phyloP scores from a whole-genome alignment of 2,113 vertebrate species.

The Lepisosteus oculatus region DNA sequence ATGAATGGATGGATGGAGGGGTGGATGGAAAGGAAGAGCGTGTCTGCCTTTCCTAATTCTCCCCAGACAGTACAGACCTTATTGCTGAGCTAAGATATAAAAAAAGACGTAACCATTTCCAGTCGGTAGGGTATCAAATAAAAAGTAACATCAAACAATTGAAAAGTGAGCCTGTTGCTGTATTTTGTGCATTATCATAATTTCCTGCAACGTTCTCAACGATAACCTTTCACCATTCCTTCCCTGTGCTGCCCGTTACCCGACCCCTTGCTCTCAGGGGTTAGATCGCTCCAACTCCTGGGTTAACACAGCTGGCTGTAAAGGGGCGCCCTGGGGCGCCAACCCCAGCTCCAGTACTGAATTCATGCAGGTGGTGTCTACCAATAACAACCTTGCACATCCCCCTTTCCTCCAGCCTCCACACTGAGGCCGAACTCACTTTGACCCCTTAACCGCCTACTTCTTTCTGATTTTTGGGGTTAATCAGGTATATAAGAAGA shows the following conservation, averaged over 20 bases:
- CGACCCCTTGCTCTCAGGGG: conserved; percentile 78
- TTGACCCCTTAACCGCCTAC: conserved; percentile 34
- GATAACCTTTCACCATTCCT: conserved; percentile 74
- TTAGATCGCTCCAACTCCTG: conserved; percentile 99
- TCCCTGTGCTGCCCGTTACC: conserved; percentile 83
- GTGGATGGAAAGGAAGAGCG: too few species aligned
- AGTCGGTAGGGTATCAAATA: too few species aligned
- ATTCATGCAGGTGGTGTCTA: conserved; percentile 92
- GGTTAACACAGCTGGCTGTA: conserved; percentile 98
- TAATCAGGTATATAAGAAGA: too few species aligned
- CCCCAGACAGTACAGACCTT: too few species aligned
- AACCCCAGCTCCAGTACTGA: conserved; percentile 95
- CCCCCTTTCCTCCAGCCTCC: conserved; percentile 15
- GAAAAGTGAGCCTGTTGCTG: neutral
- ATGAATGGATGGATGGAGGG: too few species aligned
- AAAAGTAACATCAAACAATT: too few species aligned
- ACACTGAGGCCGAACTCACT: conserved; percentile 43
- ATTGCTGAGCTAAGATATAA: too few species aligned
- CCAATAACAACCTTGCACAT: conserved; percentile 25
- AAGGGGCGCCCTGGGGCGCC: conserved; percentile 96
- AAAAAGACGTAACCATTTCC: too few species aligned
- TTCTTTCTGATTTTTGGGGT: neutral
- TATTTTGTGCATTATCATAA: neutral
- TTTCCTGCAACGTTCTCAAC: conserved; percentile 38
- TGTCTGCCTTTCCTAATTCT: too few species aligned